Conservation (phyloP, 1,140 invertebrate genomes). For the Zaprionus lachaisei region DNA sequence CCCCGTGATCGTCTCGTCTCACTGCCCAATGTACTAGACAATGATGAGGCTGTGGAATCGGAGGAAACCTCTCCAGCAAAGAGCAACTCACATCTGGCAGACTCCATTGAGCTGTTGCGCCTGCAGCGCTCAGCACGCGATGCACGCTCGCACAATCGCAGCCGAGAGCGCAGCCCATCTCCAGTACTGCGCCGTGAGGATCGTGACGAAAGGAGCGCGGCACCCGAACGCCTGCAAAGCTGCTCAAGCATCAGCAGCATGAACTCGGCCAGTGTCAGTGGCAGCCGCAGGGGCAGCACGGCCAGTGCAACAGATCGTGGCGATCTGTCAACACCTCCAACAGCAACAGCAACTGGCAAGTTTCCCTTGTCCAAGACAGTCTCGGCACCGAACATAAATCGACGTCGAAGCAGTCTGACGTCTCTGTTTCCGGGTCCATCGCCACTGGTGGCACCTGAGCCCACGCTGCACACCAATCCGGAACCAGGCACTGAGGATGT, state of each 20-base stretch:
- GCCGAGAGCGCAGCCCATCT: slow-evolving; percentile 63
- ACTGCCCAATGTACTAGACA: slow-evolving; percentile 53
- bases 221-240: slow-evolving; percentile 74
- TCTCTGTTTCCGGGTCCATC: slow-evolving; percentile 76
- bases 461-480: slow-evolving; percentile 65
- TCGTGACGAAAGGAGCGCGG: slow-evolving; percentile 57
- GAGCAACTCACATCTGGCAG: slow-evolving; percentile 56
- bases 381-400: slow-evolving; percentile 69
- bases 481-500: background rate
- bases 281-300: slow-evolving; percentile 75
- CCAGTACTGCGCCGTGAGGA: slow-evolving; percentile 23
- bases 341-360: slow-evolving; percentile 28
- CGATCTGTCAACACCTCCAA: slow-evolving; percentile 8
- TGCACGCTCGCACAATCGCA: slow-evolving; percentile 57
- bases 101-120: slow-evolving; percentile 71
- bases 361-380: slow-evolving; percentile 72
- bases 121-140: slow-evolving; percentile 68
- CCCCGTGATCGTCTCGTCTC: slow-evolving; percentile 52
- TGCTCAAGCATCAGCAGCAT: slow-evolving; percentile 76
- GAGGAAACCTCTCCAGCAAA: slow-evolving; percentile 52
- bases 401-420: slow-evolving; percentile 66
- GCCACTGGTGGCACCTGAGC: slow-evolving; percentile 69
- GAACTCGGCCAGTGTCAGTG: slow-evolving; percentile 62
- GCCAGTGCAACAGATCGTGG: slow-evolving; percentile 48
- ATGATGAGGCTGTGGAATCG: slow-evolving; percentile 44